A percentile compares a stretch with the other conserved stretches of the same genome.
phyloP scores from a whole-genome alignment of 2,888 invertebrate genomes.

The Idaea dimidiata region DNA sequence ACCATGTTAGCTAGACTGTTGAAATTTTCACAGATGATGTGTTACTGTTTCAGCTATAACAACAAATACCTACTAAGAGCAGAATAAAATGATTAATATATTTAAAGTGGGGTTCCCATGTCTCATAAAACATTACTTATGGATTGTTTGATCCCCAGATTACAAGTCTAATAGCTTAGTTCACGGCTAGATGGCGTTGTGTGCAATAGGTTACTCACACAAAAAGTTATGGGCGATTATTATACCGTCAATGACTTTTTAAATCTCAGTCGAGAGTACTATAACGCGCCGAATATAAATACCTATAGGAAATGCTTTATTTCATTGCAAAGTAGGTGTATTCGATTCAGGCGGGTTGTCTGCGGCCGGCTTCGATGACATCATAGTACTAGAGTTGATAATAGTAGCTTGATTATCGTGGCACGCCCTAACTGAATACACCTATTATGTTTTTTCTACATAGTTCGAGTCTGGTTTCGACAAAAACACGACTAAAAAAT shows the following conservation, averaged over 20 bases:
- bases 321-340: slow-evolving; percentile 11
- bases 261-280: background rate
- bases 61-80: too few species aligned
- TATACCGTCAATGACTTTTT: slow-evolving; percentile 20
- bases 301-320: slow-evolving; percentile 1
- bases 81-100: too few species aligned
- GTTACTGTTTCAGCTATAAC: too few species aligned
- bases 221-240: background rate
- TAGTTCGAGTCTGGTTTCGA: background rate
- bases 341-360: slow-evolving; percentile 50
- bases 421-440: slow-evolving; percentile 47
- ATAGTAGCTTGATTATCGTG: slow-evolving; percentile 55
- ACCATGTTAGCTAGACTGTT: too few species aligned
- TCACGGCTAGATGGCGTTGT: background rate
- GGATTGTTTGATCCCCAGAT: too few species aligned
- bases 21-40: too few species aligned
- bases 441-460: background rate
- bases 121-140: too few species aligned
- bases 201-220: background rate
- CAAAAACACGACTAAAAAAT: background rate
- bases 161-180: too few species aligned
- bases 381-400: slow-evolving; percentile 64
- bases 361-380: slow-evolving; percentile 57
- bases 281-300: background rate
- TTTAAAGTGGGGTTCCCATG: too few species aligned